A percentile compares a stretch with the other conserved stretches of the same genome.
phyloP scores from a whole-genome alignment of 2,888 invertebrate genomes.

The Nyleta sp. region DNA sequence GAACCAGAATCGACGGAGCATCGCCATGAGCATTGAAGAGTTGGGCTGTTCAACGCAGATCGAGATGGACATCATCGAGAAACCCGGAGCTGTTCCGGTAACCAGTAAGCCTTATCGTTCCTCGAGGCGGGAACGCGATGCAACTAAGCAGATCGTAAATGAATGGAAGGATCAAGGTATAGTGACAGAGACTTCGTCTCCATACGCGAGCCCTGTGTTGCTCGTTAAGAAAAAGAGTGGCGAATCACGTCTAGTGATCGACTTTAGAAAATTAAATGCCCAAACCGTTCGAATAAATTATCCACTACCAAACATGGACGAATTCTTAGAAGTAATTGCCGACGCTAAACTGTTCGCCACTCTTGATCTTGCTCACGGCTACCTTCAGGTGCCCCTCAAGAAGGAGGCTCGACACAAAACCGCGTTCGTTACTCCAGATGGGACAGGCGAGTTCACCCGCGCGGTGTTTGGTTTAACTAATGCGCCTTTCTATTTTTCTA shows the following conservation, averaged over 20 bases:
- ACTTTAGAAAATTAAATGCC: background rate
- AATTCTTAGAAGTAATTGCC: background rate
- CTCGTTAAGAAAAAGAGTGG: slow-evolving; percentile 13
- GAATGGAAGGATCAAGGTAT: slow-evolving; percentile 13
- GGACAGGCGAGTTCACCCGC: no score
- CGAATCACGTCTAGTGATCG: slow-evolving; percentile 8
- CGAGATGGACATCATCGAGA: slow-evolving; percentile 16
- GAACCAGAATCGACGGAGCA: slow-evolving; percentile 1
- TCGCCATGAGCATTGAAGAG: slow-evolving; percentile 5
- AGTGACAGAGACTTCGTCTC: background rate
- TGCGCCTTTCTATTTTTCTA: slow-evolving; percentile 7
- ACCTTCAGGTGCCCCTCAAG: background rate
- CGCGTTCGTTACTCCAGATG: background rate
- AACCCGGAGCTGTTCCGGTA: background rate
- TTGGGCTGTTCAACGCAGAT: slow-evolving; percentile 1
- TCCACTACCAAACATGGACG: slow-evolving; percentile 11
- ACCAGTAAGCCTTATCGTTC: background rate
- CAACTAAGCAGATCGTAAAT: background rate
- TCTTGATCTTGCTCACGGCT: slow-evolving; percentile 5
- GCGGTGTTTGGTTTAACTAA: slow-evolving; percentile 6
- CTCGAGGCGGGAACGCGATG: background rate
- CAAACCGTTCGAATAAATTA: background rate
- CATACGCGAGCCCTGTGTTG: background rate
- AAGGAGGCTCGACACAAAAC: background rate
- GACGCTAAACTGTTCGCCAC: slow-evolving; percentile 10